phyloP scores from a whole-genome alignment of 2,113 vertebrate species.

The Phylloscopus trochilus region DNA sequence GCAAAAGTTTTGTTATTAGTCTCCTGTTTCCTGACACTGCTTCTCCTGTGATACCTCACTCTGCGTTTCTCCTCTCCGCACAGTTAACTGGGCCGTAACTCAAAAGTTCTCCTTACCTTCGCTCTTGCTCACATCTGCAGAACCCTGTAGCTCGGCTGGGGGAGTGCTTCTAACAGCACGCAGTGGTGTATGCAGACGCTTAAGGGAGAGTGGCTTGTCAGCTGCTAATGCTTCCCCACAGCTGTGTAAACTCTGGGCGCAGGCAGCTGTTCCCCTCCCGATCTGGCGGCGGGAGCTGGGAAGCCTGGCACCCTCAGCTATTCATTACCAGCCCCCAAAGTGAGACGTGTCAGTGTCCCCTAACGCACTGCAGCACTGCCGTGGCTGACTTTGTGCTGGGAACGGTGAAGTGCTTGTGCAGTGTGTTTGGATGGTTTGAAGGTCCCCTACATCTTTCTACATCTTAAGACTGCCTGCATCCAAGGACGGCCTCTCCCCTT shows the following conservation, averaged over 20 bases:
- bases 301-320: slow-evolving; percentile 33
- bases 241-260: slow-evolving; percentile 38
- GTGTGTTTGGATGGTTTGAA: not conserved
- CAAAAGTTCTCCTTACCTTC: not conserved
- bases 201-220: slow-evolving; percentile 3
- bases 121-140: not conserved
- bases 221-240: slow-evolving; percentile 48
- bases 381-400: not conserved
- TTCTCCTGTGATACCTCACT: not conserved
- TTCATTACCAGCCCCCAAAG: not conserved
- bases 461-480: not conserved
- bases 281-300: not conserved
- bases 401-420: not conserved
- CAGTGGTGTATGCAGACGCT: not conserved
- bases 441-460: not conserved
- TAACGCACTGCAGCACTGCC: fast-evolving
- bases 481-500: not conserved
- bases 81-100: not conserved
- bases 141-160: not conserved
- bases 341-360: not conserved
- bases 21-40: not conserved
- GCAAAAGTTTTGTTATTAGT: not conserved
- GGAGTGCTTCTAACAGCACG: not conserved
- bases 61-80: fast-evolving
- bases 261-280: slow-evolving; percentile 55